Base-by-base conservation (phyloP, 2,113 vertebrate genomes). In the Corythoichthys intestinalis region DNA sequence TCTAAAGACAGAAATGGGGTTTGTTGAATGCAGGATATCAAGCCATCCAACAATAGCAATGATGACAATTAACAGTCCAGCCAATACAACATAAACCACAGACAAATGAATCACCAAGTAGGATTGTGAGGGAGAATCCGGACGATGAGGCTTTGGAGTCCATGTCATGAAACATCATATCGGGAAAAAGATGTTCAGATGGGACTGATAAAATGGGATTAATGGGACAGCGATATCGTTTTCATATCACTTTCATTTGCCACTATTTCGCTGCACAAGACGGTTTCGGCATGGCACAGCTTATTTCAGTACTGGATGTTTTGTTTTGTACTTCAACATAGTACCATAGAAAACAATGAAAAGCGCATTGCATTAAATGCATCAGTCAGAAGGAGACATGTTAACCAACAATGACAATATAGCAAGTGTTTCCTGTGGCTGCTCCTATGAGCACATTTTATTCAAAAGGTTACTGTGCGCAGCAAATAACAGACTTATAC, bases 41-140 rank as follows among this genome's bases (percentile, higher is more conserved):
- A 81, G 74, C 69, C 67, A 76, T 73, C 52, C 70, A 76, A 82
- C 71, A 60, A 75, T 52, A 44, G 62, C 70, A 78, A 63, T 57
- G 68, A 79, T 59, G 76, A 88, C 82, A 82, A 78, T 62, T 73
- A 77, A 84, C 79, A 70, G 56, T 72, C 49, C 83, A 87, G 70
- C 75, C 76, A 86, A 83, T 76, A 86, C 87, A 89, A 80, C 73
- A 74, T 79, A 86, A 89, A 92, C 94, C 94, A 94, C 79, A 87
- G 90, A 97, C 94, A 91, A 92, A 98, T 98, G 96, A 87, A 93
- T 91, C 92, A 93, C 89, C 84, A 91, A 88, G 87, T 84, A 93
- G 85, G 74, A 90, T 82, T 71, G 90, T 93, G 93, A 94, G 84
- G 85, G 85, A 88, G 84, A 84, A 90, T 92, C 88, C 94, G 87